Evolutionary conservation across 2,113 vertebrate species (phyloP).

Genomic region (Prunella fulvescens): DNA sequence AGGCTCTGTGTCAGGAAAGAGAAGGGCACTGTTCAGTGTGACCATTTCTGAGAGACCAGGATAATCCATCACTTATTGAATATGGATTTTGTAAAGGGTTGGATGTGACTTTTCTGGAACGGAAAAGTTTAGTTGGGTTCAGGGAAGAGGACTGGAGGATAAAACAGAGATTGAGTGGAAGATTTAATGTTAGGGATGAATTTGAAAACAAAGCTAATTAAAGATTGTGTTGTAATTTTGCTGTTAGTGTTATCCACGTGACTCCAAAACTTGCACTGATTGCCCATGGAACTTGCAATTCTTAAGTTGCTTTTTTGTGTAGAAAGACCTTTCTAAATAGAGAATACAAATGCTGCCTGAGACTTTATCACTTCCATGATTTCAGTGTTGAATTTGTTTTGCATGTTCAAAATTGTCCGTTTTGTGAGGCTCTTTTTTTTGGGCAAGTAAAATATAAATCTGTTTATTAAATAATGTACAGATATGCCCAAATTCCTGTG

Average conservation of each 20-base stretch:
- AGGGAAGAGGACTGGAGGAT: neutral
- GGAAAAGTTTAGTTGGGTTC: neutral
- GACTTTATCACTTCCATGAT: neutral
- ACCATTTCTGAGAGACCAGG: neutral
- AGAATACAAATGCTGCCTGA: neutral
- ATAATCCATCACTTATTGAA: neutral
- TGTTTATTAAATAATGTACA: neutral
- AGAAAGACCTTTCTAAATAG: neutral
- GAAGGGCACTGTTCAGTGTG: neutral
- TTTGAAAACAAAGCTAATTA: neutral
- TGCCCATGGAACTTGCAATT: neutral
- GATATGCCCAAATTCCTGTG: neutral
- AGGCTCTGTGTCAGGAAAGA: neutral
- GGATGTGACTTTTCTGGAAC: neutral
- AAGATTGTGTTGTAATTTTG: neutral
- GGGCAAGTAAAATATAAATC: neutral
- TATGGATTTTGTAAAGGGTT: neutral
- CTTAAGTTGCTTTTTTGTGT: neutral
- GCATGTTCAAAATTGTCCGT: neutral
- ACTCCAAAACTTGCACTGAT: neutral
- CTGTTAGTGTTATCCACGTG: neutral
- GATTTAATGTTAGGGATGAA: neutral
- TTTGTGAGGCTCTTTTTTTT: neutral
- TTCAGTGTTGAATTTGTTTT: neutral
- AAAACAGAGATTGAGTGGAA: neutral